Base-by-base conservation (phyloP, 2,797 vertebrate species). In the Eulemur mongoz region DNA sequence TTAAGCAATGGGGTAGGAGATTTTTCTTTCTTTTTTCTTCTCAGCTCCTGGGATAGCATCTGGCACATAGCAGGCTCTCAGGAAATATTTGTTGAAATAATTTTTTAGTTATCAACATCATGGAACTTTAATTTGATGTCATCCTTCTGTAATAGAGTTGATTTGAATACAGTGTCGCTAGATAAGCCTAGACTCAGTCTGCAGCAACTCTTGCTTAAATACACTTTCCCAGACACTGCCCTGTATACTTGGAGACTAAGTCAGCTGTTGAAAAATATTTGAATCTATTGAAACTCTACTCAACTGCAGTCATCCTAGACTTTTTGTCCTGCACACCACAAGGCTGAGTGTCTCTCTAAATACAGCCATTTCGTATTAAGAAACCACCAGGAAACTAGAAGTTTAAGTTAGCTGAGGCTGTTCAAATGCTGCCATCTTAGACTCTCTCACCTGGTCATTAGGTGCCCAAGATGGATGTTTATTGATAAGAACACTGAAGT, bases 21-120 rank as follows among this genome's bases (percentile, higher is more conserved):
- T 67, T 78, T 78, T 25, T 25, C 23, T 67, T 43, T 84, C 7
- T 14, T 57, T 94, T 27, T 92, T 48, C 35, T 93, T 87, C 35
- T 92, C 15, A 61, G 45, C 23, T 92, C 38, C 27, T 88, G 50
- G 32, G 83, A 89, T 17, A 57, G n/a, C 82, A 70, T 25, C 35
- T 78, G 35, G 18, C 38, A 78, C 54, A 69, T 30, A 78, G 20
- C 38, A 79, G 30, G 43, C 30, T 85, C 54, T 85, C 79, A 69
- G 57, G 48, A 93, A 93, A 86, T 95, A 93, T 50, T 86, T 65
- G 48, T 85, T 78, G 65, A 91, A 91, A 65, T 94, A 80, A 32
- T 40, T 50, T 85, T 94, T 75, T 93, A 89, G 27, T 92, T 87
- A 87, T 78, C 54, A 93, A 76, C 59, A 65, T 57, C 25, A 61